phyloP scores from a whole-genome alignment of 2,888 invertebrate genomes.

The Agapostemon virescens region DNA sequence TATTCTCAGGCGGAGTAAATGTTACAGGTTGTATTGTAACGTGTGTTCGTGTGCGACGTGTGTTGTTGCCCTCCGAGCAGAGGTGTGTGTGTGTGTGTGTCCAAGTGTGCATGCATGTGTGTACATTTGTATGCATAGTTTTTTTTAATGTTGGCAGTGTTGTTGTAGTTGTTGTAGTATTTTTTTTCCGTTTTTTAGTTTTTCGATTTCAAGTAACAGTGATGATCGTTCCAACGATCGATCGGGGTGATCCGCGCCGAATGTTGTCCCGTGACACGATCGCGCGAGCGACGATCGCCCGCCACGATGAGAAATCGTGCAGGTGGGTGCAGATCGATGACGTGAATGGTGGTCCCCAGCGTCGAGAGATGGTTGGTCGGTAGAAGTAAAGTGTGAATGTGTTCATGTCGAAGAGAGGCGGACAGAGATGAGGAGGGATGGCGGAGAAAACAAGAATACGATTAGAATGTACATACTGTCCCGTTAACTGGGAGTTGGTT shows the following conservation, averaged over 20 bases:
- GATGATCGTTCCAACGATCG: slow-evolving; percentile 73
- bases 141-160: background rate
- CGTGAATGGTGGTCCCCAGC: slow-evolving; percentile 75
- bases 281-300: slow-evolving; percentile 62
- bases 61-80: background rate
- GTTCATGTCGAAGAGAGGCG: slow-evolving; percentile 74
- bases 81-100: background rate
- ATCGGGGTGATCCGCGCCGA: slow-evolving; percentile 65
- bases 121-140: background rate
- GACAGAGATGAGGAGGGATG: slow-evolving; percentile 76
- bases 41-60: background rate
- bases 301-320: slow-evolving; percentile 68
- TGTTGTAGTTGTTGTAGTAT: background rate
- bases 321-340: slow-evolving; percentile 74
- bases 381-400: slow-evolving; percentile 74
- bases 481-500: slow-evolving; percentile 58
- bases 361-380: slow-evolving; percentile 74
- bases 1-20: slow-evolving; percentile 14
- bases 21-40: background rate
- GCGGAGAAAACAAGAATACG: slow-evolving; percentile 76
- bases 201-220: slow-evolving; percentile 11
- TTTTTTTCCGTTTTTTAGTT: background rate
- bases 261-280: slow-evolving; percentile 66
- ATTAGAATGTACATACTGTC: slow-evolving; percentile 75
- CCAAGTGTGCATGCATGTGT: background rate